Evolutionary conservation across 2,113 vertebrate genomes (phyloP), one percentile per base, ranked within the genome.

Genomic region (Psilopsiagon aymara): DNA sequence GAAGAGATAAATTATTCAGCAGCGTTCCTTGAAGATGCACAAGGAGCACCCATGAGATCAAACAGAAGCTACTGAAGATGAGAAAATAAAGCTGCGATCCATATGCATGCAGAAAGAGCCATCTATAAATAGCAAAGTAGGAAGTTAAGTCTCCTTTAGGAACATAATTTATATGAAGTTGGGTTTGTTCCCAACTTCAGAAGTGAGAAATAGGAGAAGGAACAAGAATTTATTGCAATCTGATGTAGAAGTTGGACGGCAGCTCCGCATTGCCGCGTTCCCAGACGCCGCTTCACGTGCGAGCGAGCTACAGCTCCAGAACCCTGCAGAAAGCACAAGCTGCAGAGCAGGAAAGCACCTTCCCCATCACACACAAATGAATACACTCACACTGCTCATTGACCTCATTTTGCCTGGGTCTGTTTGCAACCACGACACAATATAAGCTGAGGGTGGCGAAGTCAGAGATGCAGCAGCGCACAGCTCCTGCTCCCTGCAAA

Each of bases 51-150:
- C 94, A 51, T 2, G 37, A 93, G 92, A 95, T 96, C 92, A 93
- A 92, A 90, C 79, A 63, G 92, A 67, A 92, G 92, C 90, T 94
- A 85, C 78, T 37, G 53, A 41, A 71, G 75, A 73, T 13, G 79
- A 78, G 78, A 31, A 73, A 47, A 25, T 10, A 43, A 97, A 97
- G 95, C 95, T 96, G 96, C 82, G 88, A 41, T 70, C 95, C 96
- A 96, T 57, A 96, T 97, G 96, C 79, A 90, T 6, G 3, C 69
- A 92, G 66, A 87, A 46, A 87, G 75, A 52, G 66, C 25, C 47
- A 19, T 55, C 90, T 73, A 86, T 67, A 92, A 96, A 97, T 70
- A 96, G 92, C 67, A 3, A 67, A 77, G 67, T 49, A 89, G 95
- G 96, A 86, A 95, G 87, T 0, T 25, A 53, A 84, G 44, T 16